These are phyloP conservation scores for Callospermophilus lateralis DNA, from an alignment of 2,113 vertebrate genomes.

Conservation along the genomic window DNA sequence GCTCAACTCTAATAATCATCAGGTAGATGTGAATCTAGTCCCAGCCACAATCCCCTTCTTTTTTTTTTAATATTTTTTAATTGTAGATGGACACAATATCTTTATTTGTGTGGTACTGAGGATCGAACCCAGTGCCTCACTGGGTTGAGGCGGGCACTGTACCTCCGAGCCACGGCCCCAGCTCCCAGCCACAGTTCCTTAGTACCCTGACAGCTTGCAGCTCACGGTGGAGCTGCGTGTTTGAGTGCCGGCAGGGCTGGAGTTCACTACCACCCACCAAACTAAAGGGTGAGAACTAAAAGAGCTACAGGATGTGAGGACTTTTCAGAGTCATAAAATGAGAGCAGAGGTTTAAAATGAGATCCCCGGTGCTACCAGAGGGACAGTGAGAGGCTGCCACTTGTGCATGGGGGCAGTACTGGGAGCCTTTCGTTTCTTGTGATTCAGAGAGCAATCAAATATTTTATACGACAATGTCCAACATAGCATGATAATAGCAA, in stretches of 20 bases:
- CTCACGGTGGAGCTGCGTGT: no score
- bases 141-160: no score
- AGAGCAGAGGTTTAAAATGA: neutral
- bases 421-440: neutral
- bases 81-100: no score
- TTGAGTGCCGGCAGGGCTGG: no score
- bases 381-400: neutral
- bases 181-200: no score
- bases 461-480: neutral
- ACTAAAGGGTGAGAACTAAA: neutral
- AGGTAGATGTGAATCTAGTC: neutral
- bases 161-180: no score
- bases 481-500: neutral
- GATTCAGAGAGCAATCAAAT: neutral
- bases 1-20: neutral
- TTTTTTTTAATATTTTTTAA: no score
- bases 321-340: neutral
- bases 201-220: no score
- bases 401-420: fast-evolving
- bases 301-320: neutral
- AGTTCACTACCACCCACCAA: no score
- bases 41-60: no score
- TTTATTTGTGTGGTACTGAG: no score
- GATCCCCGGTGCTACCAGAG: neutral
- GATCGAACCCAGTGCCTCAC: no score